A percentile compares a stretch with the other conserved stretches of the same genome.
phyloP scores from a whole-genome alignment of 1,140 invertebrate genomes.

The Phymastichus coffea region DNA sequence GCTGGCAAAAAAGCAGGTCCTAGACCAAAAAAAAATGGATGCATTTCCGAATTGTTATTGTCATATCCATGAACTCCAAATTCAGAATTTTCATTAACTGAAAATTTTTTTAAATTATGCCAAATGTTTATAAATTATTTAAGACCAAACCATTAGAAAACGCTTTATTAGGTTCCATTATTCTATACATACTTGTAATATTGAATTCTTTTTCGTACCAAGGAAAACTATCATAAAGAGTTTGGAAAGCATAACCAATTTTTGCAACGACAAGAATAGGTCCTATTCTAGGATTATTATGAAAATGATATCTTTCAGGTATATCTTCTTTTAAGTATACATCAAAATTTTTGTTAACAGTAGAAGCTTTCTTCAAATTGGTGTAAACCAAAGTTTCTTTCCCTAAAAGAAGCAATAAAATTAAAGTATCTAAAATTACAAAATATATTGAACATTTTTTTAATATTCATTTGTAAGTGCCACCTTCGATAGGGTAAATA shows the following conservation, averaged over 20 bases:
- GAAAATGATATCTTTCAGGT: slow-evolving; percentile 62
- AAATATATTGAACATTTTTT: too few species aligned
- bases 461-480: too few species aligned
- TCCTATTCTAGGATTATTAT: slow-evolving; percentile 61
- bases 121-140: slow-evolving; percentile 15
- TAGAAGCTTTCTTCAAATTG: slow-evolving; percentile 54
- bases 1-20: slow-evolving; percentile 64
- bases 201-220: slow-evolving; percentile 55
- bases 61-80: slow-evolving; percentile 73
- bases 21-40: slow-evolving; percentile 68
- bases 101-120: slow-evolving; percentile 30
- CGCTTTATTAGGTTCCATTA: too few species aligned
- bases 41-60: slow-evolving; percentile 62
- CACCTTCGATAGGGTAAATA: slow-evolving; percentile 61
- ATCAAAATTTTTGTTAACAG: slow-evolving; percentile 52
- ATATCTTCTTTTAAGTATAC: slow-evolving; percentile 63
- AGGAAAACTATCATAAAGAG: slow-evolving; percentile 52
- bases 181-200: slow-evolving; percentile 46
- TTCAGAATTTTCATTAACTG: slow-evolving; percentile 54
- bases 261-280: slow-evolving; percentile 62
- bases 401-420: slow-evolving; percentile 43
- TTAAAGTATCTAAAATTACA: too few species aligned
- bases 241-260: slow-evolving; percentile 61
- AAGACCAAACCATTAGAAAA: slow-evolving; percentile 8
- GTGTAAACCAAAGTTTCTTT: slow-evolving; percentile 57